Conservation (phyloP, 2,888 invertebrate genomes). For the Didymodactylos carnosus region DNA sequence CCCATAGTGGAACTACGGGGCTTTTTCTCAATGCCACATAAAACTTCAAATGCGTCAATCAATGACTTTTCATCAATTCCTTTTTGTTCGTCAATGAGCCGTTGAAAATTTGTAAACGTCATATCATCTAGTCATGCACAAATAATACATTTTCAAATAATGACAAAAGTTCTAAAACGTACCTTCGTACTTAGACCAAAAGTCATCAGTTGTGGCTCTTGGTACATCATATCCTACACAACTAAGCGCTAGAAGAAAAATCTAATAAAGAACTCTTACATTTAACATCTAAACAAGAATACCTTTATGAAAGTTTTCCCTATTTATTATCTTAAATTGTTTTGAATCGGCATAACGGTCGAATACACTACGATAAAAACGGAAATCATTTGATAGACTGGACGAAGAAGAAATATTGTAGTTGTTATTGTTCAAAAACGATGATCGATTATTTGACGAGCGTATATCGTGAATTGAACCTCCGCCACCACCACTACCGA, state of each 20-base stretch:
- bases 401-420: background rate
- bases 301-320: background rate
- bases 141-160: background rate
- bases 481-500: too few species aligned
- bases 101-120: background rate
- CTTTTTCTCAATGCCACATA: background rate
- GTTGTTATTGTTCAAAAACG: background rate
- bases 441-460: background rate
- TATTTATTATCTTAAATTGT: background rate
- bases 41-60: background rate
- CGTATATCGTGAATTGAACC: too few species aligned
- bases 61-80: background rate
- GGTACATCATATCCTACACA: background rate
- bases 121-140: background rate
- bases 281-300: background rate
- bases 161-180: background rate
- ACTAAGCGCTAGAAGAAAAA: background rate
- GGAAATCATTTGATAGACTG: background rate
- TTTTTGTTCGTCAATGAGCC: background rate
- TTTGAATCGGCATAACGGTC: background rate
- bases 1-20: too few species aligned
- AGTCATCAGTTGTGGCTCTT: background rate
- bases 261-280: too few species aligned
- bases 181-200: background rate
- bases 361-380: background rate